phyloP scores from a whole-genome alignment of 1,140 invertebrate genomes.

The Trachymyrmex septentrionalis region DNA sequence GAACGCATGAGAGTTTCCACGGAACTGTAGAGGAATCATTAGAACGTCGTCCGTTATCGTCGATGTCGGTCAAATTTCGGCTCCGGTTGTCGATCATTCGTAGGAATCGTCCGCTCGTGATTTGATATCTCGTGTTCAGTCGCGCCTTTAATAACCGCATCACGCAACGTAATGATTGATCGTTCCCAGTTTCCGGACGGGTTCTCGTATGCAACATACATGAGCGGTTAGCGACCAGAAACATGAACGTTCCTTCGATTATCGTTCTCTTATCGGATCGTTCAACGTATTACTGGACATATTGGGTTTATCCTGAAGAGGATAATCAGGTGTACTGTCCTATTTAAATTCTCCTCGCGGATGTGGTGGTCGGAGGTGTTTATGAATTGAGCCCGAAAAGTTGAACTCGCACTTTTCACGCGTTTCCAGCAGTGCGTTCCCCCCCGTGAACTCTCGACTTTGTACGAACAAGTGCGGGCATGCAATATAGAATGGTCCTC shows the following conservation, averaged over 20 bases:
- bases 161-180: constrained; percentile 46
- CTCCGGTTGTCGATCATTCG: constrained; percentile 35
- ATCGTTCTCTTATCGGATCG: neutral
- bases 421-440: neutral
- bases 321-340: neutral
- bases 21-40: constrained; percentile 39
- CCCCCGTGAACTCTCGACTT: constrained; percentile 18
- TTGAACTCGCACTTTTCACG: constrained; percentile 7
- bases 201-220: neutral
- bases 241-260: constrained; percentile 26
- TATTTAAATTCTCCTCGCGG: neutral
- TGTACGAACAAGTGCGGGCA: constrained; percentile 24
- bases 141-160: constrained; percentile 44
- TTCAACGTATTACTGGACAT: neutral
- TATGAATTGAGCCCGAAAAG: constrained; percentile 12
- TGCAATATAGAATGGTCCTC: constrained; percentile 13
- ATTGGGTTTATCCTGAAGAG: neutral
- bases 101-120: constrained; percentile 5
- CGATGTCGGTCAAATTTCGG: constrained; percentile 10
- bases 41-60: constrained; percentile 20
- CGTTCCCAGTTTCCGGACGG: constrained; percentile 3
- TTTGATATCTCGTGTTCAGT: constrained; percentile 22
- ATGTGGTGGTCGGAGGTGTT: neutral
- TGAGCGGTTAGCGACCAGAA: constrained; percentile 20
- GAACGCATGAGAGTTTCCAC: neutral